Conservation (phyloP, 2,113 vertebrate genomes). For the Helogale parvula region DNA sequence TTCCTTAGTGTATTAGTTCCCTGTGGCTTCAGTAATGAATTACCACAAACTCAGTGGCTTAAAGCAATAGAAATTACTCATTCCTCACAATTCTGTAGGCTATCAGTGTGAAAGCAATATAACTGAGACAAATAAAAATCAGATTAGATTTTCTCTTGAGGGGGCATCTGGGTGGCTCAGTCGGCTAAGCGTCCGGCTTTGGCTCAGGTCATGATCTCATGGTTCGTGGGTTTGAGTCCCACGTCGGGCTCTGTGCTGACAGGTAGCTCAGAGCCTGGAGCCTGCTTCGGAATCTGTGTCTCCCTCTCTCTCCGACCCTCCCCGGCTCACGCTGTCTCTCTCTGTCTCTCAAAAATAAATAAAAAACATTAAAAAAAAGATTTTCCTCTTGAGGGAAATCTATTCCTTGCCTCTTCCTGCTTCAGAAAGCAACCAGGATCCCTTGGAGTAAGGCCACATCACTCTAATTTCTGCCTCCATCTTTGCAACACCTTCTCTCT, state of each 20-base stretch:
- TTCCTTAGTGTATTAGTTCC: not conserved
- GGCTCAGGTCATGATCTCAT: too few species aligned
- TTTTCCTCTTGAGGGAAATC: not conserved
- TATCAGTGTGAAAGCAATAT: not conserved
- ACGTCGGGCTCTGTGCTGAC: too few species aligned
- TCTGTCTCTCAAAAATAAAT: too few species aligned
- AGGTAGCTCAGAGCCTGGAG: too few species aligned
- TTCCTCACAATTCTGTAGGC: not conserved
- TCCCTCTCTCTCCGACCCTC: too few species aligned
- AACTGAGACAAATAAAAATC: not conserved
- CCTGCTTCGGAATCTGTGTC: too few species aligned
- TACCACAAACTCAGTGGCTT: not conserved
- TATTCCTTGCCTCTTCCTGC: not conserved
- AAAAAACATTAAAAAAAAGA: too few species aligned
- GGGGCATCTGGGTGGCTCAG: too few species aligned
- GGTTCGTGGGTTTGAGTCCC: too few species aligned
- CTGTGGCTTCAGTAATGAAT: not conserved
- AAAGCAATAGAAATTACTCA: not conserved
- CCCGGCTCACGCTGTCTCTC: too few species aligned
- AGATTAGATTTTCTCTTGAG: too few species aligned
- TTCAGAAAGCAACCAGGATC: not conserved
- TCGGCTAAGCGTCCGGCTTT: too few species aligned
- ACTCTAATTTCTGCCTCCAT: not conserved
- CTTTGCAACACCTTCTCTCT: not conserved
- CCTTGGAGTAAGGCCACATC: not conserved